These are phyloP conservation scores for Lysiphlebus fabarum DNA, from an alignment of 1,140 invertebrate species.

Conservation along the genomic window DNA sequence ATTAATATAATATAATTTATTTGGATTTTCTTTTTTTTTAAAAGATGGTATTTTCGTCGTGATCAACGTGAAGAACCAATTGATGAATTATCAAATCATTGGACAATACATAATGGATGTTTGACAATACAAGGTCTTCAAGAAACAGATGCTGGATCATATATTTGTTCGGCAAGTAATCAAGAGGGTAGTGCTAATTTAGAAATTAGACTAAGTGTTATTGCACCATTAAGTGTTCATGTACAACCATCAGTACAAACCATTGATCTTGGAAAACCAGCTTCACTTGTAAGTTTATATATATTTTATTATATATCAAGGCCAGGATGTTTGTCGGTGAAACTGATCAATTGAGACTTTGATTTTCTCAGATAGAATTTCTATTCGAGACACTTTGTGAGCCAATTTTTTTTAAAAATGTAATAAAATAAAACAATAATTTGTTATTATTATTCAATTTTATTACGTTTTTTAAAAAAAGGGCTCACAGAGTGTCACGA, in stretches of 20 bases:
- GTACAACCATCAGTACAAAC: slow-evolving; percentile 60
- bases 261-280: slow-evolving; percentile 57
- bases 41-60: slow-evolving; percentile 55
- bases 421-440: too few relatives aligned
- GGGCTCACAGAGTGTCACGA: too few relatives aligned
- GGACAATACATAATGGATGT: slow-evolving; percentile 55
- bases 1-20: not conserved
- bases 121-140: slow-evolving; percentile 57
- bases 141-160: slow-evolving; percentile 54
- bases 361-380: too few relatives aligned
- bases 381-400: too few relatives aligned
- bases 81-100: slow-evolving; percentile 53
- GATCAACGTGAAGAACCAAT: slow-evolving; percentile 55
- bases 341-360: too few relatives aligned
- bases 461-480: too few relatives aligned
- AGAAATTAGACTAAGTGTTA: slow-evolving; percentile 57
- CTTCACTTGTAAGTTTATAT: slow-evolving; percentile 55
- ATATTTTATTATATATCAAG: too few relatives aligned
- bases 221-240: slow-evolving; percentile 56
- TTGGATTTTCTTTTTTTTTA: slow-evolving; percentile 13
- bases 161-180: slow-evolving; percentile 61
- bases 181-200: slow-evolving; percentile 60
- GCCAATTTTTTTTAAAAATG: too few relatives aligned
- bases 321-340: too few relatives aligned
- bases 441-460: too few relatives aligned